Conservation (phyloP, 2,797 vertebrate species). For the Allobates femoralis region DNA sequence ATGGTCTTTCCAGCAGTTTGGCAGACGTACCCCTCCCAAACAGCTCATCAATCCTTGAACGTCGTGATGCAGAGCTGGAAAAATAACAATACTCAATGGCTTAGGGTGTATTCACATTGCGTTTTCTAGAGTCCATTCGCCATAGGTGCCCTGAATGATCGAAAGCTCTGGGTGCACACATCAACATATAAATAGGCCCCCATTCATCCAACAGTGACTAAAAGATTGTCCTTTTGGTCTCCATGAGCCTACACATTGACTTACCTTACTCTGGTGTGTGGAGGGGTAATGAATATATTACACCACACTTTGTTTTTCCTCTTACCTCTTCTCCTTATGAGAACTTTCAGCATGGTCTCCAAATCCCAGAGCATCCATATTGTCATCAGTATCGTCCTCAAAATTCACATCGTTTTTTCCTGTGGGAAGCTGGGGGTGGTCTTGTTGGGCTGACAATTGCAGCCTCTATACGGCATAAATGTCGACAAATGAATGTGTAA, state of each 20-base stretch:
- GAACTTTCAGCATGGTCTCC: slow-evolving; percentile 71
- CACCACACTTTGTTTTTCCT: neutral
- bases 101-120: too few species aligned
- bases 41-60: slow-evolving; percentile 85
- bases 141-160: too few species aligned
- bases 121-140: too few species aligned
- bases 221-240: too few species aligned
- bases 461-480: slow-evolving; percentile 48
- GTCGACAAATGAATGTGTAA: neutral
- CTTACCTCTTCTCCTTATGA: slow-evolving; percentile 58
- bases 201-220: too few species aligned
- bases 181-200: too few species aligned
- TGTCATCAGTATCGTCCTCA: slow-evolving; percentile 82
- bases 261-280: too few species aligned
- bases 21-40: slow-evolving; percentile 78
- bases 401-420: slow-evolving; percentile 75
- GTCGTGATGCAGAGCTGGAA: slow-evolving; percentile 73
- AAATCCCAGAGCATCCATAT: slow-evolving; percentile 84
- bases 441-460: slow-evolving; percentile 65
- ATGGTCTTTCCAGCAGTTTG: slow-evolving; percentile 74
- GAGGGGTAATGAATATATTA: neutral
- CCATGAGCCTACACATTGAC: too few species aligned
- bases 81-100: neutral
- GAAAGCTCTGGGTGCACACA: too few species aligned
- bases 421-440: slow-evolving; percentile 61